Conservation (phyloP, 1,140 invertebrate species). For the Wasmannia auropunctata region DNA sequence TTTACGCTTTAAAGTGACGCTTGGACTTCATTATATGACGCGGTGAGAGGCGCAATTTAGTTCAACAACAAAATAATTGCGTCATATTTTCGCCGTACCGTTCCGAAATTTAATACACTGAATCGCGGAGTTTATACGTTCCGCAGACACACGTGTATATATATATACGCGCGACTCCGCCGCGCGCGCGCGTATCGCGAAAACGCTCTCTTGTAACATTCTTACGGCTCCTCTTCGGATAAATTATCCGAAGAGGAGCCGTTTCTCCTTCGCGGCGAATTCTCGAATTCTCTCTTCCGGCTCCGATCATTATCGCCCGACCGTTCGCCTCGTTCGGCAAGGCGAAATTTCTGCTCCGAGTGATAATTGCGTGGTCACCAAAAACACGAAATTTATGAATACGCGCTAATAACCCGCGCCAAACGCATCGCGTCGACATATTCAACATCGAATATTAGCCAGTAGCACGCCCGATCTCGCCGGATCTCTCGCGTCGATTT, state of each 20-base stretch:
- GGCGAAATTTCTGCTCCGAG: constrained; percentile 19
- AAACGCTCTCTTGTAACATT: constrained; percentile 24
- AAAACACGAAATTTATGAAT: constrained; percentile 31
- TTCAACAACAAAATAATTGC: constrained; percentile 61
- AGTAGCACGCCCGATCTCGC: background rate
- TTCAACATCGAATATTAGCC: constrained; percentile 30
- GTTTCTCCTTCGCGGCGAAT: constrained; percentile 19
- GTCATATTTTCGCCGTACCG: constrained; percentile 48
- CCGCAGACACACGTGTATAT: too few species aligned
- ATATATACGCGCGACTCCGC: too few species aligned
- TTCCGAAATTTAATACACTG: constrained; percentile 49
- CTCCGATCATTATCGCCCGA: constrained; percentile 13
- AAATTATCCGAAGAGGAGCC: too few species aligned
- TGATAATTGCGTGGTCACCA: constrained; percentile 12
- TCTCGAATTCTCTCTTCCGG: constrained; percentile 34
- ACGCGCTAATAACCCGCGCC: background rate
- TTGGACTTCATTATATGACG: constrained; percentile 57
- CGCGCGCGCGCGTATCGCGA: background rate
- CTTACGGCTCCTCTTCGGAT: background rate
- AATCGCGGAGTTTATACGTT: constrained; percentile 12
- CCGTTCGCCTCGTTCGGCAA: background rate
- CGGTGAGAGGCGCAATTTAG: constrained; percentile 59
- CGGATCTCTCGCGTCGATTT: background rate
- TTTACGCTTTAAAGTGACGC: constrained; percentile 51
- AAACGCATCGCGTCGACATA: background rate